These are phyloP conservation scores for Lydus trimaculatus DNA, from an alignment of 2,888 invertebrate species.

Conservation along the genomic window DNA sequence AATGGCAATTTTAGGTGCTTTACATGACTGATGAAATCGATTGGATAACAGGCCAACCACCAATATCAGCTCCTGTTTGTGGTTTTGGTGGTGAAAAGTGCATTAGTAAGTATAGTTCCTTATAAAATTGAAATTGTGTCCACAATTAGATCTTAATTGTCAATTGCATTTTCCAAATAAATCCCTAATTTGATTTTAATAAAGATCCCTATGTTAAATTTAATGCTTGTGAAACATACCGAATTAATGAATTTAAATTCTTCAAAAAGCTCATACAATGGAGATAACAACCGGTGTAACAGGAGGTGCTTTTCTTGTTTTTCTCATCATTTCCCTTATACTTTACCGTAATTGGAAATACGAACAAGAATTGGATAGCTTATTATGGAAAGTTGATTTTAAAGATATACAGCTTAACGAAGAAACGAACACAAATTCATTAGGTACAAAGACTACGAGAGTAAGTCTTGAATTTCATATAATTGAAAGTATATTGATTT, in stretches of 20 bases:
- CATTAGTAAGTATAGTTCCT: conserved; percentile 72
- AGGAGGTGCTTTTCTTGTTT: conserved; percentile 75
- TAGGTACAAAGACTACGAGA: conserved; percentile 56
- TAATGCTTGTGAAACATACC: background rate
- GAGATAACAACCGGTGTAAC: conserved; percentile 84
- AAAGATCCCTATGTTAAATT: too few relatives aligned
- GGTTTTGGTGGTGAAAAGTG: conserved; percentile 93
- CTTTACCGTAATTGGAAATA: conserved; percentile 92
- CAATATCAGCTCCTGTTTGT: conserved; percentile 85
- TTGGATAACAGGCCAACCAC: conserved; percentile 80
- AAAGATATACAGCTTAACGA: conserved; percentile 83
- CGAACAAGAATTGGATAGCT: conserved; percentile 90
- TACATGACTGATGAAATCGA: conserved; percentile 74
- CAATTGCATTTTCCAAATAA: background rate
- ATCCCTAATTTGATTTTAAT: too few relatives aligned
- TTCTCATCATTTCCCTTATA: conserved; percentile 77
- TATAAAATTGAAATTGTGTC: too few relatives aligned
- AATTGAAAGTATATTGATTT: conserved; percentile 2
- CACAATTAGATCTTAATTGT: too few relatives aligned
- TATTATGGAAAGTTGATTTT: conserved; percentile 94
- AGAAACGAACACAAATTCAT: conserved; percentile 60
- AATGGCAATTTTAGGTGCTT: conserved; percentile 69
- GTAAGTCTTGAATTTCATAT: conserved; percentile 41
- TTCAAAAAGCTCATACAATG: conserved; percentile 72
- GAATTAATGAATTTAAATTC: background rate